Base-by-base conservation (phyloP, 2,113 vertebrate species). In the Anthoscopus minutus region DNA sequence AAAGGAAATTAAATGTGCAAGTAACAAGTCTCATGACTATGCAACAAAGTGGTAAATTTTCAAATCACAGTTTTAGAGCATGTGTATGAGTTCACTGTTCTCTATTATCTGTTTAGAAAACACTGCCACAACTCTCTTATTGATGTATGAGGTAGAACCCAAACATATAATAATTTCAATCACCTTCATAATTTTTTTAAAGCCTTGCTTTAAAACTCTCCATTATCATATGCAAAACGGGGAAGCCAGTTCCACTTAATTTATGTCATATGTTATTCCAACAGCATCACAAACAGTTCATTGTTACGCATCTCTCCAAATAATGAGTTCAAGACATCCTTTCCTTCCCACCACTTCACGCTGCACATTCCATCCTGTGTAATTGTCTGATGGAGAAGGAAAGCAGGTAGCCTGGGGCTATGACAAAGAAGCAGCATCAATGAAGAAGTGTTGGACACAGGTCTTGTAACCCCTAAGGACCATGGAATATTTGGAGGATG, bases 141-240 rank as follows among this genome's bases (percentile, higher is more conserved):
- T 93, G 92, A 95, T 9, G 50, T 77, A 78, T 90, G 94, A 89
- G 73, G 53, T 51, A 89, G 92, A 97, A 97, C 94, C 95, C 95
- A 93, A 97, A 95, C 94, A 94, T 85, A 77, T 82, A 94, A 95
- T 97, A 73, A 96, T 88, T 97, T 87, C 89, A 94, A 93, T 97
- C 91, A 91, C 65, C 48, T 67, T 74, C 73, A 58, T 96, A 91
- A 96, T 96, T 93, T 95, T 82, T 76, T 81, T 27, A 73, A 94
- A 84, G 38, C 47, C 71, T 51, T 91, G 70, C 81, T 88, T 95
- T 92, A 94, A 81, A 87, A 37, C 67, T 92, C 74, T 45, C 64
- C 28, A 80, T 94, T 96, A 88, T 74, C 56, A 45, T 61, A 84
- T 73, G 67, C 62, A 93, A 95, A 96, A 94, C 30, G 33, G 53